A percentile compares a stretch with the other conserved stretches of the same genome.
phyloP scores from a whole-genome alignment of 2,113 vertebrate genomes.

The Gopherus evgoodei region DNA sequence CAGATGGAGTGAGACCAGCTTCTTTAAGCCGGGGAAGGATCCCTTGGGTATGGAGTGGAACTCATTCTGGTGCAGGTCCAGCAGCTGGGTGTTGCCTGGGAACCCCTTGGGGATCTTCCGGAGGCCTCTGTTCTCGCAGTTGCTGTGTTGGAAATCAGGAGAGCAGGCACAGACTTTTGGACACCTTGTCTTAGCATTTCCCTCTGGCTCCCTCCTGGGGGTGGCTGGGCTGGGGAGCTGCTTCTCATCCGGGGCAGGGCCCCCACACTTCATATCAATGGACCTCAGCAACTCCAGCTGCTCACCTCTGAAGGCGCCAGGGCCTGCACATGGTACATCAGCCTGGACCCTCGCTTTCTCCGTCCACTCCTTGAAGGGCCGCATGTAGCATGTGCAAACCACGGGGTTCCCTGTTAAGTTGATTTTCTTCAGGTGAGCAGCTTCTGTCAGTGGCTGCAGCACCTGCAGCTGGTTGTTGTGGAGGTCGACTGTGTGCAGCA shows the following conservation, averaged over 20 bases:
- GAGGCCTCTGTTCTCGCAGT: constrained; percentile 85
- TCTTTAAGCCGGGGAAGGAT: constrained; percentile 82
- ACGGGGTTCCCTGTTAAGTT: constrained; percentile 89
- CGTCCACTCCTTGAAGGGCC: constrained; percentile 88
- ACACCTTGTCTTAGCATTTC: constrained; percentile 66
- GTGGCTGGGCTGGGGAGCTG: accelerated
- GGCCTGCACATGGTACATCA: constrained; percentile 81
- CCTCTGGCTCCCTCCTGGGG: neutral
- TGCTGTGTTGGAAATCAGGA: constrained; percentile 79
- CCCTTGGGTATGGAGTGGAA: constrained; percentile 81
- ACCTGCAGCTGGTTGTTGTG: constrained; percentile 88
- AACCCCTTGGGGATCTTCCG: constrained; percentile 87
- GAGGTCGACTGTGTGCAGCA: constrained; percentile 86
- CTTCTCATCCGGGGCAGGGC: constrained; percentile 44
- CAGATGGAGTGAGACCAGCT: constrained; percentile 90
- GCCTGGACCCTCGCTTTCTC: constrained; percentile 75
- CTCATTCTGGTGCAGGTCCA: constrained; percentile 87
- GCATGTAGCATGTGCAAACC: constrained; percentile 90
- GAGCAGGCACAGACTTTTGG: constrained; percentile 85
- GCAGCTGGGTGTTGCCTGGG: constrained; percentile 82
- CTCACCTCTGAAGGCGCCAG: constrained; percentile 82
- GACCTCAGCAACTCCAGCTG: constrained; percentile 84
- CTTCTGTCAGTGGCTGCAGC: constrained; percentile 84
- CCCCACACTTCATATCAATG: constrained; percentile 84
- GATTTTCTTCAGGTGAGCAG: constrained; percentile 78